Conservation (phyloP, 1,140 invertebrate species). For the Calycopis cecrops region DNA sequence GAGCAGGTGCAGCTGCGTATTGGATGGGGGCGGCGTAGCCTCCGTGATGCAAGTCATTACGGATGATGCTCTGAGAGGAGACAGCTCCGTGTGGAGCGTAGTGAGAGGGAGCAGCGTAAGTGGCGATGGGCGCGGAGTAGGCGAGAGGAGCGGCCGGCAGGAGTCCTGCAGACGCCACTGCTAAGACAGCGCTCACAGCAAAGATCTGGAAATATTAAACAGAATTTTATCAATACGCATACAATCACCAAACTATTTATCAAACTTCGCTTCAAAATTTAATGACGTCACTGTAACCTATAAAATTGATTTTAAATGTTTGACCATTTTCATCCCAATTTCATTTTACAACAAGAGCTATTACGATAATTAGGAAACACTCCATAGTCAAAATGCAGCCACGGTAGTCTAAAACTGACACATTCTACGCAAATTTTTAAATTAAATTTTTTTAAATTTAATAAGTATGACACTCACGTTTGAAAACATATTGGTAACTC, state of each 20-base stretch:
- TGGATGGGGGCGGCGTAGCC: conserved; percentile 28
- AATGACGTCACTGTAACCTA: no score
- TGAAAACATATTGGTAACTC: conserved; percentile 23
- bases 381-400: no score
- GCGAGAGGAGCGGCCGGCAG: conserved; percentile 23
- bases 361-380: no score
- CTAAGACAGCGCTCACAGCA: conserved; percentile 26
- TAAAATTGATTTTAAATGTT: no score
- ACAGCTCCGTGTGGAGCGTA: conserved; percentile 46
- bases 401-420: no score
- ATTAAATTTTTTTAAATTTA: no score
- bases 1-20: conserved; percentile 14
- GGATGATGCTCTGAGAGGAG: conserved; percentile 52
- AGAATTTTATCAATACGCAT: neutral
- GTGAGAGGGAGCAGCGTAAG: conserved; percentile 19
- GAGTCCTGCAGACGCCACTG: conserved; percentile 30
- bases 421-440: no score
- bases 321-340: no score
- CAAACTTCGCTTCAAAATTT: no score
- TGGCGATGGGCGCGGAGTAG: no score
- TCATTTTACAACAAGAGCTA: no score
- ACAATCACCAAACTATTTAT: neutral
- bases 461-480: conserved; percentile 20
- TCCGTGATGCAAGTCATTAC: conserved; percentile 34
- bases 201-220: conserved; percentile 23